Conservation (phyloP, 2,888 invertebrate species). For the Chrysolina americana region DNA sequence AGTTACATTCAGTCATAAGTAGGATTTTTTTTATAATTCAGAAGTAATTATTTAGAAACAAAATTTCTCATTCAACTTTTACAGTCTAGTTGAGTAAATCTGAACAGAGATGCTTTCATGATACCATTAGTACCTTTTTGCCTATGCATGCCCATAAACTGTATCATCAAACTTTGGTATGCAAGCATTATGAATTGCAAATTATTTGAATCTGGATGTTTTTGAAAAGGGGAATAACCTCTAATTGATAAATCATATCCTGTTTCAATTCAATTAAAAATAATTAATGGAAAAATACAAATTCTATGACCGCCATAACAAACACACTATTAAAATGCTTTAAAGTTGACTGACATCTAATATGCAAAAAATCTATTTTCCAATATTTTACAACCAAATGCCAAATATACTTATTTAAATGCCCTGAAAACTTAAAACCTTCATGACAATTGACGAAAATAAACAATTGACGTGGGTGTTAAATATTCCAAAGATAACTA, state of each 20-base stretch:
- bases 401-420: neutral
- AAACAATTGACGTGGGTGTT: slow-evolving; percentile 34
- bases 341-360: neutral
- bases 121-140: neutral
- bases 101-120: neutral
- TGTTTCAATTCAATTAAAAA: neutral
- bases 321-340: neutral
- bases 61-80: neutral
- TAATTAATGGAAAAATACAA: neutral
- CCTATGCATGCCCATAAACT: neutral
- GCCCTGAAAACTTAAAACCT: neutral
- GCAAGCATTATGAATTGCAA: neutral
- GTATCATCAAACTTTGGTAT: slow-evolving; percentile 5
- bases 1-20: neutral
- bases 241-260: neutral
- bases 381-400: neutral
- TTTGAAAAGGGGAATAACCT: neutral
- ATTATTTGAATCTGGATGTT: neutral
- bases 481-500: slow-evolving; percentile 46
- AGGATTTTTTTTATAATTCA: neutral
- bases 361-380: neutral
- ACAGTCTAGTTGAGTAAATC: neutral
- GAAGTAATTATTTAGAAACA: neutral
- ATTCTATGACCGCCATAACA: slow-evolving; percentile 6
- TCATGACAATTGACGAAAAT: slow-evolving; percentile 21